Conservation (phyloP, 2,113 vertebrate species). For the Oreochromis niloticus region DNA sequence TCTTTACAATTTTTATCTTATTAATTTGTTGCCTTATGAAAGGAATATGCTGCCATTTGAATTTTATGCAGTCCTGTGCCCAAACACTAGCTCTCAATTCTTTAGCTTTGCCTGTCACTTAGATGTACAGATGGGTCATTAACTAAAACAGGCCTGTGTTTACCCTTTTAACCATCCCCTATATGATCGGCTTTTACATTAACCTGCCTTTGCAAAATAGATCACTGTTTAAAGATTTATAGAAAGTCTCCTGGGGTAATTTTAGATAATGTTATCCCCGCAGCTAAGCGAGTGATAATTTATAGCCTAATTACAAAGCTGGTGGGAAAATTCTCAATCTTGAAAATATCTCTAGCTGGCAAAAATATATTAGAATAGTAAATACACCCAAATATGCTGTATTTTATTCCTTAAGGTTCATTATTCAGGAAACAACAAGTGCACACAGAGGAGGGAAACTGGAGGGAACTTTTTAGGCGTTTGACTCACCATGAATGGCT, state of each 20-base stretch:
- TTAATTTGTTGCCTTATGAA: background rate
- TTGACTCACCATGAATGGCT: slow-evolving; percentile 25
- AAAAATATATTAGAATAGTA: background rate
- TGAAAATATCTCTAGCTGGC: background rate
- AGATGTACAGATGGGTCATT: slow-evolving; percentile 25
- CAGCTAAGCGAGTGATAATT: background rate
- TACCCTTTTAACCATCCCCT: background rate
- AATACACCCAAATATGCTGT: background rate
- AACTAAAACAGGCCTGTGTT: background rate
- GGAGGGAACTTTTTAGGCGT: background rate
- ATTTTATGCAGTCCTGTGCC: background rate
- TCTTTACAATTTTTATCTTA: background rate
- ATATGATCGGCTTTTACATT: background rate
- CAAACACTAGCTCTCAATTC: background rate
- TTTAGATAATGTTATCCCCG: background rate
- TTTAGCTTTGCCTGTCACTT: background rate
- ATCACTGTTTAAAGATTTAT: background rate
- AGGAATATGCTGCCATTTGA: background rate
- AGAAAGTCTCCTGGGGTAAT: background rate
- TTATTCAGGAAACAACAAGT: background rate
- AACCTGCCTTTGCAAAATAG: background rate
- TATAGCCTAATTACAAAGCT: background rate
- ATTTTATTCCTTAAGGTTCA: background rate
- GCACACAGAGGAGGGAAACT: background rate
- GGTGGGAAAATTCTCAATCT: background rate